Evolutionary conservation across 2,797 vertebrate genomes (phyloP), one percentile per base, ranked within the genome.

Genomic region (Myotis daubentonii): DNA sequence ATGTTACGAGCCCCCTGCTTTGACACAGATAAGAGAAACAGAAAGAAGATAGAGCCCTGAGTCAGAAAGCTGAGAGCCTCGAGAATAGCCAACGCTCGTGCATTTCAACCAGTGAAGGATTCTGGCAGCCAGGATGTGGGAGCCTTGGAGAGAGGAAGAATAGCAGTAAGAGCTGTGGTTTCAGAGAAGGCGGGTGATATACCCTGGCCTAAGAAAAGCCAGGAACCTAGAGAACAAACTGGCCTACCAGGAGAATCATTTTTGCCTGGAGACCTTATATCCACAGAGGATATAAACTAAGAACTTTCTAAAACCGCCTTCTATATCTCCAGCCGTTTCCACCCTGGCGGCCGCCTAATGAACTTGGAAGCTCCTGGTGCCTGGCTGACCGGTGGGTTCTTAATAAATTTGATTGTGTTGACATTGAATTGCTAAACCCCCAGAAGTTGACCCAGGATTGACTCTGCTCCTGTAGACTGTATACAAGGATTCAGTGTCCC

Each of bases 21-120:
- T 96, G 93, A 96, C 96, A 94, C 72, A 97, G 96, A 97, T 97
- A 97, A 97, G 94, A 88, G 88, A 89, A 97, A 94, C 96, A 94
- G 87, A 95, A 83, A 96, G 95, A 90, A 95, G 92, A 95, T 57
- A 90, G 94, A 95, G 90, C 70, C 41, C 71, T 93, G 82, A 66
- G 93, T 95, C 19, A 0, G 92, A 93, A 95, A 88, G 82, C 92
- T 78, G 57, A 65, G 83, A 85, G 79, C 75, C 83, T 92, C 7
- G 3, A 94, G 85, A 88, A 91, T 87, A 88, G 30, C 88, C 93
- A 70, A 38, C 33, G 49, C 33, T 79, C 17, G 0, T 15, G 49
- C 85, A 91, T 94, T 96, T 95, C 94, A 94, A 93, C 94, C 79
- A 91, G 72, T 41, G 38, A 68, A 79, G 76, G 38, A 16, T 83